Evolutionary conservation across 2,888 invertebrate species (phyloP), one percentile per base, ranked within the genome.

Genomic region (Agrotis clavis): DNA sequence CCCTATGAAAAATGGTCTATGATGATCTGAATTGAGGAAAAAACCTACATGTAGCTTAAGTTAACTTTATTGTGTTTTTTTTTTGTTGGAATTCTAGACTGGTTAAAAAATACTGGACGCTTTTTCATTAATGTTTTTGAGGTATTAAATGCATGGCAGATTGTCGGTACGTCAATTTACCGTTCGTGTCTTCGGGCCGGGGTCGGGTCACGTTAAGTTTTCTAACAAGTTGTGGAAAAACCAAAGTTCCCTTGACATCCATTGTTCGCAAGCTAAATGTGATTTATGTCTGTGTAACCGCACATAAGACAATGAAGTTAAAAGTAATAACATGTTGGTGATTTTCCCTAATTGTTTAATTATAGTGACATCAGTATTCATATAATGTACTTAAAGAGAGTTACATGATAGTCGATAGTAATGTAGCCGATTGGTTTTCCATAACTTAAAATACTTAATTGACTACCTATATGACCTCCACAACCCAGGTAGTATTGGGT

Each of bases 191-290:
- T 81, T 70, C 51, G 66, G 74, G 78, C 70, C 83, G 81, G 80
- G 83, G 85, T 82, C 88, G 54, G 72, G 74, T 67, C 85, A 59
- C 48, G 54, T 51, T 77, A 79, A 77, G 72, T 79, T 81, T 80
- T 84, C 71, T 81, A 82, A 80, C 80, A 84, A 82, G 61, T 70
- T 50, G 57, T 51, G 76, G 70, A 85, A 84, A 82, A 85, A 85
- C 76, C 67, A 51, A 6, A 25, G 59, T 64, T 50, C 77, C 88
- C 88, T 88, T 88, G 88, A 88, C 88, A 86, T 66, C 73, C 65
- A 82, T 83, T 75, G 76, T 71, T 67, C 63, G 81, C 77, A 56
- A 57, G 70, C 65, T 53, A 66, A 67, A 65, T 67, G 77, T 77
- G 48, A 65, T 71, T 81, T 74, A 82, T 47, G 35, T 51, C 57